Base-by-base conservation (phyloP, 2,113 vertebrate genomes). In the Oryzias melastigma region DNA sequence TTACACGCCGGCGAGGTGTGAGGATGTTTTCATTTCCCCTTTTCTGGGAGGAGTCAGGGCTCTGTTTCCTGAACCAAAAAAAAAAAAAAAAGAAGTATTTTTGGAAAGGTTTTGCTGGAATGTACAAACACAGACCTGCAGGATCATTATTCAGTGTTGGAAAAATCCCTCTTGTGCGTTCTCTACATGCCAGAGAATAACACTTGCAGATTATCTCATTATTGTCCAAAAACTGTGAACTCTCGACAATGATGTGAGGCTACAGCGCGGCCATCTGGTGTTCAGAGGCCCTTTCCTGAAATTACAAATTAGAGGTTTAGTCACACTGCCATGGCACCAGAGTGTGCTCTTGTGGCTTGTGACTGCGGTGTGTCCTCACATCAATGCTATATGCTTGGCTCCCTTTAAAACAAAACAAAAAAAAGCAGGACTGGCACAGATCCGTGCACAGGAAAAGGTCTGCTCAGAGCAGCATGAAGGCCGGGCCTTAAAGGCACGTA, bases 261-360 rank as follows among this genome's bases (percentile, higher is more conserved):
- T 81, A 65, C 74, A 77, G 65, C 59, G 54, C 45, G 64, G 71
- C 73, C 85, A 83, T 84, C 87, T 90, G 87, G 61, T 73, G 68
- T 50, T 74, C 43, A 15, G 42, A 80, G 52, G 63, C 55, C 73
- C 64, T 67, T 79, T 51, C 75, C 75, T 65, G 49, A 83, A 74
- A 71, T 77, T 75, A 70, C 45, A 70, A 77, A 86, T 82, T 74
- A 68, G 71, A 81, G 51, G 59, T 79, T 71, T 65, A 69, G 59
- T 73, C 68, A 59, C 70, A 68, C 68, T 58, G 62, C 67, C 57
- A 27, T 62, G 35, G 65, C 59, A 72, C 70, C 22, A 41, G 67
- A 54, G 59, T 70, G 57, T 56, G 46, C 58, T 71, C 69, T 19
- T 68, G 62, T 45, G 75, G 73, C 52, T 62, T 55, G 47, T 50